Evolutionary conservation across 2,797 vertebrate genomes (phyloP), one percentile per base, ranked within the genome.

Genomic region (Lagocephalus sceleratus): DNA sequence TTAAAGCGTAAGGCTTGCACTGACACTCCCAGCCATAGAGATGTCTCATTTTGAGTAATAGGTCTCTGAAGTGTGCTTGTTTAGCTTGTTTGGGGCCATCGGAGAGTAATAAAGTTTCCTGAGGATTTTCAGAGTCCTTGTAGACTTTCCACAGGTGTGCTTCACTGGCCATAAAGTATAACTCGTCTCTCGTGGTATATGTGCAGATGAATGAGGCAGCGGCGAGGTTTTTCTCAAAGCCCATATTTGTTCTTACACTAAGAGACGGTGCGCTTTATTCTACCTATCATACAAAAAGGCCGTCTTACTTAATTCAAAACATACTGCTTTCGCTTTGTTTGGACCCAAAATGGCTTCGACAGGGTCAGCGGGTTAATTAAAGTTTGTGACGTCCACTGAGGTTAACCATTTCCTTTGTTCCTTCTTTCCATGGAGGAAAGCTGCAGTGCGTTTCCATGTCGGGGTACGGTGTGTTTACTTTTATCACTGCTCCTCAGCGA

Each of bases 41-140:
- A 83, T 88, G 84, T 86, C 86, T 88, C 79, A 71, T 74, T 89
- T 73, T 87, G 83, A 90, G 83, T 88, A 89, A 90, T 88, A 82
- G 86, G 83, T 84, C 87, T 89, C 85, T 56, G 63, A 85, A 80
- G 84, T 83, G 78, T 84, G 84, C 89, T 90, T 90, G 88, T 90
- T 90, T 88, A 64, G 79, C 70, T 82, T 83, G 85, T 84, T 84
- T 85, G 64, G 69, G 71, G 69, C 76, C 88, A 81, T 74, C 35
- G 47, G 82, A 79, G 81, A 84, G 79, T 70, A 73, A 64, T 81
- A 89, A 91, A 88, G 54, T 83, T 76, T 75, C 73, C 70, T 71
- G 66, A 88, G 75, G 73, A 79, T 81, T 78, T 71, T 73, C 46
- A 49, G 73, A 65, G 67, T 77, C 76, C 79, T 71, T 51, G 25